Conservation (phyloP, 2,113 vertebrate genomes). For the Cheirogaleus medius region DNA sequence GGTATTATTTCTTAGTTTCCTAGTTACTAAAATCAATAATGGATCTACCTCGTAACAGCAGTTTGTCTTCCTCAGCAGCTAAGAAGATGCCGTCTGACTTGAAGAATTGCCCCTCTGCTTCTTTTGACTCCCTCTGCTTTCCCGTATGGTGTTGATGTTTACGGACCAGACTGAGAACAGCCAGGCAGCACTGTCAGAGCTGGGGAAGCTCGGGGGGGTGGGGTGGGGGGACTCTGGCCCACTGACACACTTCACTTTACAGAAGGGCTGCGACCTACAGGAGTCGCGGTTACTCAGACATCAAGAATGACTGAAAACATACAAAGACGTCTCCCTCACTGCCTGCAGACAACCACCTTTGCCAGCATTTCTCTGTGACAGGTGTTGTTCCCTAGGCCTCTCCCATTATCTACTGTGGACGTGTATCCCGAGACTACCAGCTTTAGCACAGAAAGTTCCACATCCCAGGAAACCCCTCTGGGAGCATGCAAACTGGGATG, state of each 20-base stretch:
- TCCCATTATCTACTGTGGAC: background rate
- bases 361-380: background rate
- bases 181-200: background rate
- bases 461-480: background rate
- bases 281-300: background rate
- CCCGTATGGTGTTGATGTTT: background rate
- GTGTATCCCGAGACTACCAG: no score
- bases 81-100: background rate
- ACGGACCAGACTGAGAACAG: background rate
- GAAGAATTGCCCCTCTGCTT: background rate
- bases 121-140: background rate
- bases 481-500: background rate
- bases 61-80: background rate
- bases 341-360: background rate
- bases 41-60: background rate
- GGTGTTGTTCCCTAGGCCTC: fast-evolving
- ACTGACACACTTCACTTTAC: background rate
- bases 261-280: background rate
- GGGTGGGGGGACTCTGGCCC: background rate
- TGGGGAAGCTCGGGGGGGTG: no score
- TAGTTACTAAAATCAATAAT: background rate
- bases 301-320: background rate
- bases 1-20: background rate
- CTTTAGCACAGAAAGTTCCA: background rate
- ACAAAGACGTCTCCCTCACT: background rate